phyloP scores from a whole-genome alignment of 2,888 invertebrate genomes.

The Meiosimyza decipiens region DNA sequence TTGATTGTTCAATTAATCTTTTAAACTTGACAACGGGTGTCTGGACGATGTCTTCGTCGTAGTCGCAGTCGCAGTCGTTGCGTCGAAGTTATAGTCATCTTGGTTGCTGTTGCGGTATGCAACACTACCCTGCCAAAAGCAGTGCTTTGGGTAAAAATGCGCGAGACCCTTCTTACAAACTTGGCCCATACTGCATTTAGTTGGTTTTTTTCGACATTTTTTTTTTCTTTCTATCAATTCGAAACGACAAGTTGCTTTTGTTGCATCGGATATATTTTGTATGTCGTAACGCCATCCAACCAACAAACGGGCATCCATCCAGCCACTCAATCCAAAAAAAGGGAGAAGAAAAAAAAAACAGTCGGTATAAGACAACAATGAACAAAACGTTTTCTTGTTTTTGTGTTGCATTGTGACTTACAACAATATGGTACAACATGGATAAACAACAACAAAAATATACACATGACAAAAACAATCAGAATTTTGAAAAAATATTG shows the following conservation, averaged over 20 bases:
- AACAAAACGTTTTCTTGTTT: slow-evolving; percentile 8
- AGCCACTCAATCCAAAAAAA: not conserved
- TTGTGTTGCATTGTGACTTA: not conserved
- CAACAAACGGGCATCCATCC: not conserved
- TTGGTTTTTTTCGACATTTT: not conserved
- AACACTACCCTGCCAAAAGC: not conserved
- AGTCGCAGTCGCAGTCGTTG: slow-evolving; percentile 24
- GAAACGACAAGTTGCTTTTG: slow-evolving; percentile 24
- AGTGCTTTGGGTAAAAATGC: not conserved
- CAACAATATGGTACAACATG: slow-evolving; percentile 37
- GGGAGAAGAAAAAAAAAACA: not conserved
- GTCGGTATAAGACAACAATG: slow-evolving; percentile 8
- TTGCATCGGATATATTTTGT: slow-evolving; percentile 4
- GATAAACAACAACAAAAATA: slow-evolving; percentile 34
- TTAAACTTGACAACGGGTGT: slow-evolving; percentile 59
- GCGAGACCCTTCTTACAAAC: slow-evolving; percentile 4
- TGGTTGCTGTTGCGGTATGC: slow-evolving; percentile 17
- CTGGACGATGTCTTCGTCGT: slow-evolving; percentile 37
- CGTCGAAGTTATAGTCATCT: not conserved
- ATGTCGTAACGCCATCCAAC: slow-evolving; percentile 23
- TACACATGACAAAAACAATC: slow-evolving; percentile 10
- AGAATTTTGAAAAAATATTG: not conserved
- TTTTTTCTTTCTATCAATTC: not conserved
- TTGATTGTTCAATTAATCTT: slow-evolving; percentile 66
- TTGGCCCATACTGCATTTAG: slow-evolving; percentile 17